phyloP scores from a whole-genome alignment of 2,888 invertebrate genomes.

The Agrypnus murinus region DNA sequence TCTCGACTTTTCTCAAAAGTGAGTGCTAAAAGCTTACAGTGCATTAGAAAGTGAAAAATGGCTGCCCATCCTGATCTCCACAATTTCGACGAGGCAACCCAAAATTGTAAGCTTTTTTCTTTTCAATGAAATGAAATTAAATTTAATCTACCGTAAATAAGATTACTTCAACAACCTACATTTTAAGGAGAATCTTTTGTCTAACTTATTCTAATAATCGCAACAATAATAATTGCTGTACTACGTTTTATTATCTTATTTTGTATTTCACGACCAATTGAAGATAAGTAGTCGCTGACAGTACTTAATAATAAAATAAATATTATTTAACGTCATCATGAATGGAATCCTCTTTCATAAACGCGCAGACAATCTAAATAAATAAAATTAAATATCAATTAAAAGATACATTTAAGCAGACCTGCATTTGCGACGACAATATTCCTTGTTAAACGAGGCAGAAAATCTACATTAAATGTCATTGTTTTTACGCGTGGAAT shows the following conservation, averaged over 20 bases:
- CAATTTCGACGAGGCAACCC: too few species aligned
- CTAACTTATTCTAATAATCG: too few species aligned
- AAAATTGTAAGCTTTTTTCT: neutral
- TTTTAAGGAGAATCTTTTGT: conserved; percentile 1
- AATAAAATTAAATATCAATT: neutral
- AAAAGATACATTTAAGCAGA: neutral
- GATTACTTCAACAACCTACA: conserved; percentile 12
- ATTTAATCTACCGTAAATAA: too few species aligned
- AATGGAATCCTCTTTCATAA: neutral
- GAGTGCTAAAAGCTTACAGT: too few species aligned
- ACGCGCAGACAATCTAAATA: neutral
- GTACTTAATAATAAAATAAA: too few species aligned
- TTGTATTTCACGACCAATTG: neutral
- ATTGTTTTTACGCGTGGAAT: conserved; percentile 30
- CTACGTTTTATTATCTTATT: neutral
- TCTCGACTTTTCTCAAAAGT: too few species aligned
- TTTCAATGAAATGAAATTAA: too few species aligned
- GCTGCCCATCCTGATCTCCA: too few species aligned
- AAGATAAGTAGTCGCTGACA: neutral
- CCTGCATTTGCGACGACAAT: neutral
- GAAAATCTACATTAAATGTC: conserved; percentile 27
- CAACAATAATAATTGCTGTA: too few species aligned
- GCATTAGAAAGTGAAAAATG: too few species aligned
- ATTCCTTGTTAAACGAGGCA: conserved; percentile 22
- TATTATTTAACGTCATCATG: too few species aligned